Evolutionary conservation across 92 coral and sea anemone species (phyloP), one percentile per base, ranked within the genome.

Genomic region (Chrysogorgia sp.): DNA sequence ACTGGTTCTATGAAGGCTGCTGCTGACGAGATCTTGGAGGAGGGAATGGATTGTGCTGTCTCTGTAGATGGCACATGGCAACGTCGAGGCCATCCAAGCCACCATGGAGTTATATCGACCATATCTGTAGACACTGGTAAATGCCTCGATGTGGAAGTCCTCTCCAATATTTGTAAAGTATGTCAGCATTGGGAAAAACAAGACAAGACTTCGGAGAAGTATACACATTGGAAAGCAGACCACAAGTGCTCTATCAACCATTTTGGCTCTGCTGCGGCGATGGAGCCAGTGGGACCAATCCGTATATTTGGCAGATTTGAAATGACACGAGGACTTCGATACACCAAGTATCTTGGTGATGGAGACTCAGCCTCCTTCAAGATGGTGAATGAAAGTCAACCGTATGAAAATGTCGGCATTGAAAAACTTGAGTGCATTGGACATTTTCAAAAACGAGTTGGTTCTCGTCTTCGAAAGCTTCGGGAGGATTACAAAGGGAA

Each of bases 291-390:
- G 22, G 64, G 64, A 17, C 22, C 64, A 17, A 19, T 17, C 14
- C 64, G 64, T 19, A 58, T 58, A 19, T 58, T 58, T 58, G 29
- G 14, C 24, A 2, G 64, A 24, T 58, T 49, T 5, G 45, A 65
- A 33, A n/a, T 31, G 5, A 65, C 71, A 33, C 45, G 50, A 65
- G 71, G 48, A 28, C 71, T 65, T 5, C 71, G 71, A 37, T 65
- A 65, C 35, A 65, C 71, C 45, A 65, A 65, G 71, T 33, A 33
- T 33, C 71, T 34, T 65, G 50, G 71, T 65, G 71, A 65, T 65
- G 71, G 71, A 32, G 71, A 65, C 29, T 65, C 71, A 14, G 32
- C 71, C 22, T 33, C 49, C 21, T 65, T 33, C 50, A 65, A 65
- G 48, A 65, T 29, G 22, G 50, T 65, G 45, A 0, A 17, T 19